These are phyloP conservation scores for Thryonomys swinderianus DNA, from an alignment of 2,113 vertebrate genomes.

Conservation along the genomic window DNA sequence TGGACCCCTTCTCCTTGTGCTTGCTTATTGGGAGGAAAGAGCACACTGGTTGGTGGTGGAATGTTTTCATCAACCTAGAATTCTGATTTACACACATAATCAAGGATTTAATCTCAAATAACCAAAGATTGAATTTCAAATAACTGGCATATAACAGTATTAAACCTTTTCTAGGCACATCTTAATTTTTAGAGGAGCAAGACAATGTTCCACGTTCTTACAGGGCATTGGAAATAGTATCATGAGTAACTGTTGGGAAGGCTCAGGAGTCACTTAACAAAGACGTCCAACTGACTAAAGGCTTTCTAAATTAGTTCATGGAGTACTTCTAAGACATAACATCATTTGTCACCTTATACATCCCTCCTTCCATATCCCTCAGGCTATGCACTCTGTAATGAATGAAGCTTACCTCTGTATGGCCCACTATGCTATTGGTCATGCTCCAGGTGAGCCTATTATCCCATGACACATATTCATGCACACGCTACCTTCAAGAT, in stretches of 20 bases:
- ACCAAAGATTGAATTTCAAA: not conserved
- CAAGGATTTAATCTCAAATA: not conserved
- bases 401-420: not conserved
- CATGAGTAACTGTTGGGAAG: constrained; percentile 46
- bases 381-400: not conserved
- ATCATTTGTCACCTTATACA: not conserved
- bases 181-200: constrained; percentile 38
- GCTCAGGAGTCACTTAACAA: not conserved
- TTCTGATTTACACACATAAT: not conserved
- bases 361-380: not conserved
- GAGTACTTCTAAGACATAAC: not conserved
- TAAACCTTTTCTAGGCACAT: constrained; percentile 17
- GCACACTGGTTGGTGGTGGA: not conserved
- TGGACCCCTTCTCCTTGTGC: not conserved
- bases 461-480: not conserved
- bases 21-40: not conserved
- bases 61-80: not conserved
- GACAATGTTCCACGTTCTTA: constrained; percentile 21
- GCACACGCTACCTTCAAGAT: not conserved
- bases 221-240: not conserved
- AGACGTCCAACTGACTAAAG: not conserved
- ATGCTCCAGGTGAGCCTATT: not conserved
- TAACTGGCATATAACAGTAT: not conserved
- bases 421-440: not conserved
- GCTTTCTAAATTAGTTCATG: not conserved